These are phyloP conservation scores for Machaerirhynchus nigripectus DNA, from an alignment of 2,113 vertebrate species.

Conservation along the genomic window DNA sequence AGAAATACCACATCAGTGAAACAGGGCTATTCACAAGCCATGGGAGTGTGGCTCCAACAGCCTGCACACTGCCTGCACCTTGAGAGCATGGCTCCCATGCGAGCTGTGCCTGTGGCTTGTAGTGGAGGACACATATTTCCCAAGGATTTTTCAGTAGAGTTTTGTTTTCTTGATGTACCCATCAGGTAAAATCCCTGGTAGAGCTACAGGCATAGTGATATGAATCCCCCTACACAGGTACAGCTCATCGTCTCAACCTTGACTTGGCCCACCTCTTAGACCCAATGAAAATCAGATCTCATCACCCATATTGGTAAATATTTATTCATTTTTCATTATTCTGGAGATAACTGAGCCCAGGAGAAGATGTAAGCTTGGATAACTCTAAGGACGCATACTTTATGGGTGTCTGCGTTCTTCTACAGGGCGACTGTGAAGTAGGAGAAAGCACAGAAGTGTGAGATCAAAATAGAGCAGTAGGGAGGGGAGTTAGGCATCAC, in stretches of 20 bases:
- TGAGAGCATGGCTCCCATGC: background rate
- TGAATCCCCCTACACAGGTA: background rate
- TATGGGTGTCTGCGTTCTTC: background rate
- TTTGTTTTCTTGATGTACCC: background rate
- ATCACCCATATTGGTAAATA: background rate
- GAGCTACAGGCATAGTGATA: background rate
- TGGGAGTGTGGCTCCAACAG: background rate
- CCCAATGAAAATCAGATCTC: background rate
- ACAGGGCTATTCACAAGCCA: background rate
- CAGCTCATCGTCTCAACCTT: background rate
- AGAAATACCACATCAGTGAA: background rate
- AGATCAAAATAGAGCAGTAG: background rate
- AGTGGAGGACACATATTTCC: background rate
- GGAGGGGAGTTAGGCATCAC: background rate
- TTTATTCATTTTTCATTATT: background rate
- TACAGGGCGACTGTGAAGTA: background rate
- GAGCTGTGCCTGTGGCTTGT: background rate
- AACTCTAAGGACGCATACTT: background rate
- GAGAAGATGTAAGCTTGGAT: background rate
- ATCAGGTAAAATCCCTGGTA: background rate
- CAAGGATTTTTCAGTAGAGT: background rate
- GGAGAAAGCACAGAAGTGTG: background rate
- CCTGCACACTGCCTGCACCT: background rate
- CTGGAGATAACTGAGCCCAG: background rate
- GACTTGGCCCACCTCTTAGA: background rate